These are phyloP conservation scores for Chunga burmeisteri DNA, from an alignment of 2,113 vertebrate genomes.

Conservation along the genomic window DNA sequence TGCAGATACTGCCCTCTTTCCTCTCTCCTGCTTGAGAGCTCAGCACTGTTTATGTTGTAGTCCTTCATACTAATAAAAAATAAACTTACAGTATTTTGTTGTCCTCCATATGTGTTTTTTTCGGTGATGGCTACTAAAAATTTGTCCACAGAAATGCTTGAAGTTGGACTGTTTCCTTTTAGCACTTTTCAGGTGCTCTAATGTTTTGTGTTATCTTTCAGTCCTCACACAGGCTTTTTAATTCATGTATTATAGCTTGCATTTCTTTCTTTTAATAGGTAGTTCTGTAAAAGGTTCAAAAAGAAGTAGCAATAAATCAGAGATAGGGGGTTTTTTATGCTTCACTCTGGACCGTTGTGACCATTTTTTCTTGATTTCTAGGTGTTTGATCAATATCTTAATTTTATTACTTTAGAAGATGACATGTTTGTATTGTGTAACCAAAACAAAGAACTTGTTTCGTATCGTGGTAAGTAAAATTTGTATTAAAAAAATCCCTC, in stretches of 20 bases:
- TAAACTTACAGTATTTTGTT: background rate
- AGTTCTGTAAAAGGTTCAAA: background rate
- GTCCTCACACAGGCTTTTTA: background rate
- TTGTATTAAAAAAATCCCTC: background rate
- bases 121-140: background rate
- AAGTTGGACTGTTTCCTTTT: background rate
- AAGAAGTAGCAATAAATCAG: background rate
- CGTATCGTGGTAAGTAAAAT: slow-evolving; percentile 88
- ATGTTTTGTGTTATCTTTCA: background rate
- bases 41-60: background rate
- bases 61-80: background rate
- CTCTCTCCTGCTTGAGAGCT: background rate
- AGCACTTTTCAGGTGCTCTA: background rate
- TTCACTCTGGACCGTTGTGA: background rate
- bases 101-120: background rate
- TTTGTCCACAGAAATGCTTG: background rate
- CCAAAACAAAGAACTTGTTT: slow-evolving; percentile 96
- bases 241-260: background rate
- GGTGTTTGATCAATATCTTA: slow-evolving; percentile 99
- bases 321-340: background rate
- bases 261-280: background rate
- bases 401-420: slow-evolving; percentile 99
- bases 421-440: slow-evolving; percentile 98
- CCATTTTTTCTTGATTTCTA: slow-evolving; percentile 55
- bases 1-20: background rate